These are phyloP conservation scores for Pandemis corylana DNA, from an alignment of 2,888 invertebrate genomes.

Conservation along the genomic window DNA sequence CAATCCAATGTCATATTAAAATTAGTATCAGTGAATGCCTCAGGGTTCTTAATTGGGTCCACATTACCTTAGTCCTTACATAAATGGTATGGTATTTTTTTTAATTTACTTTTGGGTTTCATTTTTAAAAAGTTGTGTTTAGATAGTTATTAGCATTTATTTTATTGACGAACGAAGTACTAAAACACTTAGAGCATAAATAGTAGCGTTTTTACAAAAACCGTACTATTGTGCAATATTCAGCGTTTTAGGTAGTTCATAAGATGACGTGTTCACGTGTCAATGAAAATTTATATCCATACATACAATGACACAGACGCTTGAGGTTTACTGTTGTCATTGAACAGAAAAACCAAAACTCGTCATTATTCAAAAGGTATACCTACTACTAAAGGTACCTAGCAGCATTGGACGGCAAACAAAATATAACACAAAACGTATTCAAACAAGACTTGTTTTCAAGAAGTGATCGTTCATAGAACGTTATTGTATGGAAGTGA, in stretches of 20 bases:
- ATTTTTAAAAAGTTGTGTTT: too few relatives aligned
- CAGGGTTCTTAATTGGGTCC: neutral
- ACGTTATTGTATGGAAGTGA: neutral
- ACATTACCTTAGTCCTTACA: neutral
- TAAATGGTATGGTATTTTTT: too few relatives aligned
- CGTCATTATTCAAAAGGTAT: neutral
- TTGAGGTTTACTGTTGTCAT: neutral
- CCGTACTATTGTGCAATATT: too few relatives aligned
- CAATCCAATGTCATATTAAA: neutral
- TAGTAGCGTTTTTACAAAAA: too few relatives aligned
- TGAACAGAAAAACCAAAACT: neutral
- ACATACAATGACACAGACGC: neutral
- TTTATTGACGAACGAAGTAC: too few relatives aligned
- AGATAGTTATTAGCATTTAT: too few relatives aligned
- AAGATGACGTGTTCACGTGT: too few relatives aligned
- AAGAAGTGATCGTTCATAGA: neutral
- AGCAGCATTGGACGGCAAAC: neutral
- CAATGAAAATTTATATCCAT: neutral
- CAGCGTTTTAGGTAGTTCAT: too few relatives aligned
- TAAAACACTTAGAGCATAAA: too few relatives aligned
- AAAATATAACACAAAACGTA: neutral
- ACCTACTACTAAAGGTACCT: too few relatives aligned
- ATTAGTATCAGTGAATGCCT: neutral
- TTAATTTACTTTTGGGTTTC: too few relatives aligned
- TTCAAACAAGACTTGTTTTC: neutral